Conservation (phyloP, 2,888 invertebrate species). For the Herminia tarsipennalis region DNA sequence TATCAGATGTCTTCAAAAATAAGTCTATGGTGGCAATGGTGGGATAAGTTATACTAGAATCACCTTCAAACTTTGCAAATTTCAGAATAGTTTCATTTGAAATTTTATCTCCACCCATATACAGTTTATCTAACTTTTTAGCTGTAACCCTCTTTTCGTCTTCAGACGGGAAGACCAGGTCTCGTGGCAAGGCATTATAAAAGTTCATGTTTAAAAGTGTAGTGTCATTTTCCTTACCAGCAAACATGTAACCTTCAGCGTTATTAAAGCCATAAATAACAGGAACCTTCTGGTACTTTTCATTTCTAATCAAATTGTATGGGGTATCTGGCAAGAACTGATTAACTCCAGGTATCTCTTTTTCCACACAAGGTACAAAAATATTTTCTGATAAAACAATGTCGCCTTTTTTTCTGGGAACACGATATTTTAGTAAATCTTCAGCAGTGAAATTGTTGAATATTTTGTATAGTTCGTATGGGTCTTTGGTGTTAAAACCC, state of each 20-base stretch:
- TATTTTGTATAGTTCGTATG: conserved; percentile 59
- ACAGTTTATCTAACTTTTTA: conserved; percentile 64
- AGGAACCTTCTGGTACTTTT: conserved; percentile 66
- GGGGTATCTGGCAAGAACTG: conserved; percentile 66
- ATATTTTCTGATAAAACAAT: conserved; percentile 71
- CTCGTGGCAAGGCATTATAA: conserved; percentile 64
- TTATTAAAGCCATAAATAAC: conserved; percentile 71
- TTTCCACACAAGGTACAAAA: conserved; percentile 76
- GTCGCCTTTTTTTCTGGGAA: conserved; percentile 69
- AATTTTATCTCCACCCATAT: conserved; percentile 69
- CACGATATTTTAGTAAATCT: conserved; percentile 58
- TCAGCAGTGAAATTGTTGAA: conserved; percentile 55
- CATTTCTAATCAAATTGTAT: conserved; percentile 60
- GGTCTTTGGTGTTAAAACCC: conserved; percentile 57
- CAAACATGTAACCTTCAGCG: conserved; percentile 74
- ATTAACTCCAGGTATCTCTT: conserved; percentile 49
- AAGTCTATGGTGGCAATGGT: conserved; percentile 61
- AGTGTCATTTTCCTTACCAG: conserved; percentile 74
- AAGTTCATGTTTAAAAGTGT: conserved; percentile 62
- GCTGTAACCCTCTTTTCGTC: conserved; percentile 52
- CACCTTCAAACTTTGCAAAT: conserved; percentile 70
- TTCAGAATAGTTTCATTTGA: conserved; percentile 63
- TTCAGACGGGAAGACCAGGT: conserved; percentile 58
- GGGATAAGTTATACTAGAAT: conserved; percentile 67
- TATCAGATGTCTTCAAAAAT: conserved; percentile 49